A percentile compares a stretch with the other conserved stretches of the same genome.
Conservation (phyloP, 1,140 invertebrate species). For the Acromyrmex charruanus region DNA sequence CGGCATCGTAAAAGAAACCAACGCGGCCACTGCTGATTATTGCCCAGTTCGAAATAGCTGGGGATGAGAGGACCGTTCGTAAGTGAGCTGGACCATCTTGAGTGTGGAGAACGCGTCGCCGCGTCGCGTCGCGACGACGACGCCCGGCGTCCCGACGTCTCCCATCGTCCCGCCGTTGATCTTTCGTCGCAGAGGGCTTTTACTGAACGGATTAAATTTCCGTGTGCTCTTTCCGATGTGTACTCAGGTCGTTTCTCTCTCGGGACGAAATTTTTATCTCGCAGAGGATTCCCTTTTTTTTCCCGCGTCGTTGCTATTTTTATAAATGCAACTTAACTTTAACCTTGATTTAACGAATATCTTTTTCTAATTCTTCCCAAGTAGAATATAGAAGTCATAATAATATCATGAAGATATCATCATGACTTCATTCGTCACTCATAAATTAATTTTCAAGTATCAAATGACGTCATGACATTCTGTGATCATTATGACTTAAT, state of each 20-base stretch:
- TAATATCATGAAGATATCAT: too few relatives aligned
- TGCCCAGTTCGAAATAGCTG: constrained; percentile 33
- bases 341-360: too few relatives aligned
- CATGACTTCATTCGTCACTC: too few relatives aligned
- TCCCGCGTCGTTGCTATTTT: background rate
- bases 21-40: constrained; percentile 3
- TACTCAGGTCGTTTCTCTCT: background rate
- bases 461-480: too few relatives aligned
- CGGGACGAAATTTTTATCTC: background rate
- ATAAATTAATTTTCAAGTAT: too few relatives aligned
- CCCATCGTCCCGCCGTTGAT: constrained; percentile 18
- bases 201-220: constrained; percentile 43
- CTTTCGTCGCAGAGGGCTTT: constrained; percentile 20
- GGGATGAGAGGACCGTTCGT: background rate
- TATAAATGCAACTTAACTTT: too few relatives aligned
- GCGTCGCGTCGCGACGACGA: constrained; percentile 30
- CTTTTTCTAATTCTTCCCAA: too few relatives aligned
- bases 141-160: constrained; percentile 47
- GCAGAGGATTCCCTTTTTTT: background rate
- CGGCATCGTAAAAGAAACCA: constrained; percentile 34
- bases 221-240: background rate
- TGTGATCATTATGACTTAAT: too few relatives aligned
- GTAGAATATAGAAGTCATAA: too few relatives aligned
- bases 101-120: background rate
- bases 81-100: background rate